Percentiles rank a stretch among this genome's conserved stretches.
Conservation (phyloP, 2,113 vertebrate genomes). For the Tachuris rubrigastra region DNA sequence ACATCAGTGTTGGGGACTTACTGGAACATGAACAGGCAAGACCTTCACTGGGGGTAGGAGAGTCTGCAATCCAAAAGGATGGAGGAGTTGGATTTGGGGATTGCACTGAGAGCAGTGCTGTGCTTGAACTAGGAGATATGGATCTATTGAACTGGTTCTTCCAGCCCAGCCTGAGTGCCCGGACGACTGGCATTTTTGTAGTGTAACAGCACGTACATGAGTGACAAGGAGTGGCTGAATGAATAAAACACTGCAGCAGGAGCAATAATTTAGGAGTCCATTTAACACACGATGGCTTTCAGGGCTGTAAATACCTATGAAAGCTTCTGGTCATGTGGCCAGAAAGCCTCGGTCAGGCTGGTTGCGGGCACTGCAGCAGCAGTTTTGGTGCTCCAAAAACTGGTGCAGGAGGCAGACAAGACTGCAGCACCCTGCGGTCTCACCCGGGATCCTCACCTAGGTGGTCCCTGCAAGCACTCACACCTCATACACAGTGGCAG, state of each 20-base stretch:
- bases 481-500: neutral
- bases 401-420: fast-evolving
- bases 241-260: neutral
- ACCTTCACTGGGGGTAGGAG: neutral
- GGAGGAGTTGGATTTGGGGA: neutral
- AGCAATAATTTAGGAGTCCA: neutral
- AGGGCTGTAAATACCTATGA: slow-evolving; percentile 12
- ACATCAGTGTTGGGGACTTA: neutral
- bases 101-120: neutral
- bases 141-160: slow-evolving; percentile 59
- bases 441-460: neutral
- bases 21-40: neutral
- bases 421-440: neutral
- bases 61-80: neutral
- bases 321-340: neutral
- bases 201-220: neutral
- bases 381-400: neutral
- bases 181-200: slow-evolving; percentile 23
- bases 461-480: neutral
- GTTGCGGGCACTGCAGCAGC: neutral
- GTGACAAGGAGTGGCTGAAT: slow-evolving; percentile 8
- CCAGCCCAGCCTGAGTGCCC: slow-evolving; percentile 37
- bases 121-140: neutral
- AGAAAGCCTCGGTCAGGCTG: neutral
- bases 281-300: neutral